Percentiles rank a stretch among this genome's conserved stretches.
phyloP scores from a whole-genome alignment of 1,140 invertebrate species.

The Hypothenemus hampei region DNA sequence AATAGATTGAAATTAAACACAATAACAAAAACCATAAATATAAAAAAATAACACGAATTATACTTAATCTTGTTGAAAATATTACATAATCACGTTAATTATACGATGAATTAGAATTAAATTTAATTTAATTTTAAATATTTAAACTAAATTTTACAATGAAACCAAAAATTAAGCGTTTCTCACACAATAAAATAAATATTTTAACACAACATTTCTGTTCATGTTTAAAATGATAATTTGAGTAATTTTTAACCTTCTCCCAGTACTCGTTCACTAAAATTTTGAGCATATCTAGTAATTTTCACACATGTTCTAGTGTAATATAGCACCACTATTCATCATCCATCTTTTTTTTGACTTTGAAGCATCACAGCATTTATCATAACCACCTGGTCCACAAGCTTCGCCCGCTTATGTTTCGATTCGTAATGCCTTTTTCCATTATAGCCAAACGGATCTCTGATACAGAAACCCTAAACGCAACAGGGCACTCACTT shows the following conservation, averaged over 20 bases:
- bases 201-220: background rate
- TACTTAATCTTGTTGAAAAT: too few relatives aligned
- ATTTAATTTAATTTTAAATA: background rate
- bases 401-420: background rate
- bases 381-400: background rate
- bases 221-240: background rate
- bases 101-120: background rate
- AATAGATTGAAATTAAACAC: background rate
- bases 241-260: background rate
- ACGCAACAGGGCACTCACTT: constrained; percentile 29
- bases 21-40: background rate
- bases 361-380: background rate
- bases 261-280: background rate
- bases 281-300: background rate
- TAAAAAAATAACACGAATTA: background rate
- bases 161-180: background rate
- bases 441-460: constrained; percentile 3
- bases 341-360: too few relatives aligned
- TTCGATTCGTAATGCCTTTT: background rate
- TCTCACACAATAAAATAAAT: background rate
- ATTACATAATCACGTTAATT: too few relatives aligned
- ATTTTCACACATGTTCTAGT: background rate
- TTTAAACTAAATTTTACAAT: background rate
- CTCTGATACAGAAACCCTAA: constrained; percentile 45
- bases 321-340: too few relatives aligned